Base-by-base conservation (phyloP, 2,888 invertebrate genomes). In the Platycnemis pennipes region DNA sequence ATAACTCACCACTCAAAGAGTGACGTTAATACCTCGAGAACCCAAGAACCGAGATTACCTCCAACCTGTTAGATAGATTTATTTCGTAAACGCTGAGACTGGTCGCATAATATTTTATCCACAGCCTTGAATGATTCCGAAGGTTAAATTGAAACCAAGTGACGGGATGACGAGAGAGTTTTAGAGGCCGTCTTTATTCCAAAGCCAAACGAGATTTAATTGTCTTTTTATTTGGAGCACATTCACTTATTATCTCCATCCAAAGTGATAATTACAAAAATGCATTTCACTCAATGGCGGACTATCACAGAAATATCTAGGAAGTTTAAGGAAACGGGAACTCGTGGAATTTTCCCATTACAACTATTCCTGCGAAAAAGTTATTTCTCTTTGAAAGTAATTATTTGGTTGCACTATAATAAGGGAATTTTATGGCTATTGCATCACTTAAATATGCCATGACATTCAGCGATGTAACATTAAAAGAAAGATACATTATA, bases 101-200 rank as follows among this genome's bases (percentile, higher is more conserved):
- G 37, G 37, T 37, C 77, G 13, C 37, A 26, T 37, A 77, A 77
- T 77, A 77, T 77, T 31, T 37, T 37, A 77, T 77, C 13, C 13
- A 37, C 77, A 77, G 77, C 77, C 77, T 77, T 77, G 77, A 77
- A 77, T 77, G 3, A 37, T 31, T 77, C 77, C 37, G 77, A 77
- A 77, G 77, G 77, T 77, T 77, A 37, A 77, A 77, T 77, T 77
- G n/a, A 31, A 77, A 37, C 77, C 77, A 77, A 77, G 77, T 37
- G 37, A 77, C 77, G 31, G 77, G 77, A 77, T 77, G 77, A 77
- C 77, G 37, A 37, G 77, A 77, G 77, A 37, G 37, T 31, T 77
- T 77, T 77, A 77, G 77, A 77, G 77, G 77, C 13, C 77, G 77
- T 37, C 2, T 22, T 77, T 31, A 31, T 37, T 37, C 16, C 37